Base-by-base conservation (phyloP, 37 sponge, comb jelly and placozoan genomes). In the Oopsacas minuta region DNA sequence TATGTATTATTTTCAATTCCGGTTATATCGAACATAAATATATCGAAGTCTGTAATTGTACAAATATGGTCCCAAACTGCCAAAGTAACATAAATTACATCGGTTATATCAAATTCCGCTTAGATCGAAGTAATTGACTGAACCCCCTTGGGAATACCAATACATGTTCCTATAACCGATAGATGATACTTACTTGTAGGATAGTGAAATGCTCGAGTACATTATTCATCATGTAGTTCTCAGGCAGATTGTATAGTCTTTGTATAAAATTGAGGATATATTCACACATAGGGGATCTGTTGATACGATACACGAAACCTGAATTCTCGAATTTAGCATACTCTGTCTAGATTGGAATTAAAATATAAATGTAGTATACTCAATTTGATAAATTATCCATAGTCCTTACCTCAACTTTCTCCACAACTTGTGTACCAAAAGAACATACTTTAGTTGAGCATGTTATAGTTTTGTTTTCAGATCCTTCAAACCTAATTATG, bases 171-270 rank as follows among this genome's bases (percentile, higher is more conserved):
- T n/a, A n/a, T n/a, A n/a, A n/a, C n/a, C n/a, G n/a, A n/a, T n/a
- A n/a, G n/a, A n/a, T n/a, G n/a, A 37, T 52, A 49, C 84, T 37
- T 39, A 96, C 97, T 91, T 97, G 97, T 38, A 97, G 75, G 35
- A 97, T 89, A 83, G 97, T 97, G 88, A 97, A 97, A 85, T 97
- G 94, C 49, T 97, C 97, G 75, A 97, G 88, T 0, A 97, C 97
- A 36, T 90, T 92, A 84, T 97, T 97, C 97, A 97, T 97, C 93
- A 94, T 91, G 87, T 91, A 91, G 38, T 88, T 91, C 84, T 92
- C 94, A 28, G 94, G 94, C 20, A 97, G 90, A 51, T 91, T 89
- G 38, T 90, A 90, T 39, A 97, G 88, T 35, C 96, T 89, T 82
- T 91, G 93, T 38, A 97, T 97, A 87, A 97, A 97, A 42, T 86